A percentile compares a stretch with the other conserved stretches of the same genome.
phyloP scores from a whole-genome alignment of 2,888 invertebrate genomes.

The Drosophila kuntzei region DNA sequence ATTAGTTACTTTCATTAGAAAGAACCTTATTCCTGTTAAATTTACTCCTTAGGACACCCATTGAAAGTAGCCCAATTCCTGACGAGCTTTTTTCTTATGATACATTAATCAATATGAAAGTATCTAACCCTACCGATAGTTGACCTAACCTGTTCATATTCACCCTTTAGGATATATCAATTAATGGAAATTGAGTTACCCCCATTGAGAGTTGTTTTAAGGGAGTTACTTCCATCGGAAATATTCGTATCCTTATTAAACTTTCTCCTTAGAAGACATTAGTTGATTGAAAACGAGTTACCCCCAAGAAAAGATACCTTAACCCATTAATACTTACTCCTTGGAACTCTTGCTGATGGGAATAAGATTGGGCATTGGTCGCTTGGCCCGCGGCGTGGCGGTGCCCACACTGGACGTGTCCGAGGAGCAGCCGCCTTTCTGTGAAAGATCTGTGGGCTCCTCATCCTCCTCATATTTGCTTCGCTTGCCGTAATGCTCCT shows the following conservation, averaged over 20 bases:
- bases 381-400: slow-evolving; percentile 80
- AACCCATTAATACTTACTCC: slow-evolving; percentile 63
- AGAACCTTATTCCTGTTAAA: too few species aligned
- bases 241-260: not conserved
- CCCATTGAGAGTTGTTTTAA: not conserved
- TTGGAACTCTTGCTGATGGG: slow-evolving; percentile 87
- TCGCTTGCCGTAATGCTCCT: slow-evolving; percentile 78
- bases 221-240: not conserved
- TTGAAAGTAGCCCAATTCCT: too few species aligned
- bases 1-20: not conserved
- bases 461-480: slow-evolving; percentile 83
- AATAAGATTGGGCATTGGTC: slow-evolving; percentile 92
- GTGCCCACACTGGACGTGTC: slow-evolving; percentile 83
- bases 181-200: too few species aligned
- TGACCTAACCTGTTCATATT: too few species aligned
- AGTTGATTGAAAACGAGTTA: not conserved
- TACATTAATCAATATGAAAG: not conserved
- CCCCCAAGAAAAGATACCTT: not conserved
- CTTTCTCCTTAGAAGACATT: not conserved
- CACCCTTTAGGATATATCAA: too few species aligned
- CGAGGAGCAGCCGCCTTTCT: slow-evolving; percentile 84
- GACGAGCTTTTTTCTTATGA: too few species aligned
- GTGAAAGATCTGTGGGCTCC: slow-evolving; percentile 85
- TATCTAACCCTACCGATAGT: not conserved
- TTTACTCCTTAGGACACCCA: not conserved